phyloP scores from a whole-genome alignment of 1,140 invertebrate species.

The Hypothenemus hampei region DNA sequence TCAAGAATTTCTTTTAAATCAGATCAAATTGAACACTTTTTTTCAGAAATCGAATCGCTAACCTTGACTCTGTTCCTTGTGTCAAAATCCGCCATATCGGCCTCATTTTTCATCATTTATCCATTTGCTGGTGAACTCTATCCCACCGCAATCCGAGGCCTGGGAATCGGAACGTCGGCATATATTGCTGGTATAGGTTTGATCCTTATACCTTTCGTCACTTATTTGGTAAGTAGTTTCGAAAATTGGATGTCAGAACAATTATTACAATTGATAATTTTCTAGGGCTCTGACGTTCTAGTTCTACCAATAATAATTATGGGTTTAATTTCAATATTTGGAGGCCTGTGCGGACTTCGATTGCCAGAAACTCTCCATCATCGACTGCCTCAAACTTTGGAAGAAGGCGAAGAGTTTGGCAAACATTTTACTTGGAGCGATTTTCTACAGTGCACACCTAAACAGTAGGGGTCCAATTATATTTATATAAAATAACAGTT shows the following conservation, averaged over 20 bases:
- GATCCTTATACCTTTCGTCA: slow-evolving; percentile 86
- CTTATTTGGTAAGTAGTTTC: slow-evolving; percentile 65
- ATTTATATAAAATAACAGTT: background rate
- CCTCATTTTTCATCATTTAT: slow-evolving; percentile 86
- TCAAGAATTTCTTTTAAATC: background rate
- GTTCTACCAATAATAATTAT: slow-evolving; percentile 75
- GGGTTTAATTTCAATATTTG: slow-evolving; percentile 71
- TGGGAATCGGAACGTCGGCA: slow-evolving; percentile 84
- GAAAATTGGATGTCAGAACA: slow-evolving; percentile 6
- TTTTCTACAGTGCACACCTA: slow-evolving; percentile 62
- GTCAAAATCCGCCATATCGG: slow-evolving; percentile 85
- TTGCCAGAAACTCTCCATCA: slow-evolving; percentile 78
- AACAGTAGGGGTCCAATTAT: slow-evolving; percentile 48
- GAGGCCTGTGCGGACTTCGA: slow-evolving; percentile 69
- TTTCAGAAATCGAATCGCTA: slow-evolving; percentile 66
- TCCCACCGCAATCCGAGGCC: slow-evolving; percentile 76
- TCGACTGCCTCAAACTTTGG: slow-evolving; percentile 73
- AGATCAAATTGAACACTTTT: slow-evolving; percentile 1
- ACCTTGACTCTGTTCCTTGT: slow-evolving; percentile 75
- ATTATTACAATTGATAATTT: slow-evolving; percentile 15
- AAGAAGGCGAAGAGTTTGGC: slow-evolving; percentile 84
- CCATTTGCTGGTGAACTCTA: slow-evolving; percentile 86
- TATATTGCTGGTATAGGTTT: slow-evolving; percentile 82
- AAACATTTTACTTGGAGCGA: slow-evolving; percentile 72
- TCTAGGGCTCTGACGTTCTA: slow-evolving; percentile 75